These are phyloP conservation scores for Ornithoptera priamus DNA, from an alignment of 2,888 invertebrate genomes.

Conservation along the genomic window DNA sequence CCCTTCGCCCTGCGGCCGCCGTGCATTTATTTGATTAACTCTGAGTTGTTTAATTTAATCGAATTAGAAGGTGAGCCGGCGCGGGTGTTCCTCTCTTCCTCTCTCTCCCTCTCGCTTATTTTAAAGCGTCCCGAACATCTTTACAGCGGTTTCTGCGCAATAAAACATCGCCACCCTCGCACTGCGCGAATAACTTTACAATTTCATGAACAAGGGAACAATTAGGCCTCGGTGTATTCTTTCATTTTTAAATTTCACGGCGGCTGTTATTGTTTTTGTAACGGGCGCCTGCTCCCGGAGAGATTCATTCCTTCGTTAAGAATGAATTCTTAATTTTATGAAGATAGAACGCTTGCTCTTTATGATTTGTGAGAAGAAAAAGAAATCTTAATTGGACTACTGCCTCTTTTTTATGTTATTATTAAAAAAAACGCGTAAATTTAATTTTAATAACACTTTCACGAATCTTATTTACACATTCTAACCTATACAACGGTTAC, in stretches of 20 bases:
- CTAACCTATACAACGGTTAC: too few relatives aligned
- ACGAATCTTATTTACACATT: not conserved
- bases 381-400: constrained; percentile 28
- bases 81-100: constrained; percentile 43
- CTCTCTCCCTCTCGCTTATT: constrained; percentile 70
- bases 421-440: not conserved
- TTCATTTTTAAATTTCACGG: constrained; percentile 72
- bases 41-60: constrained; percentile 81
- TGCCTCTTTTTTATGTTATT: constrained; percentile 9
- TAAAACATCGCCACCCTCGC: constrained; percentile 77
- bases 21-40: constrained; percentile 81
- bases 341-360: constrained; percentile 64
- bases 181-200: constrained; percentile 74
- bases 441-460: not conserved
- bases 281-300: constrained; percentile 49
- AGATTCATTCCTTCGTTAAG: constrained; percentile 74
- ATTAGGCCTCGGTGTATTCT: constrained; percentile 75
- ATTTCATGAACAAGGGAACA: constrained; percentile 79
- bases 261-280: constrained; percentile 71
- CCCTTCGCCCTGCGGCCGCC: constrained; percentile 58
- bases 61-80: constrained; percentile 75
- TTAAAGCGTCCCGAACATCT: constrained; percentile 77
- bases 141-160: constrained; percentile 78
- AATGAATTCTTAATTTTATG: constrained; percentile 77
- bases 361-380: constrained; percentile 51